A percentile compares a stretch with the other conserved stretches of the same genome.
Conservation (phyloP, 2,113 vertebrate species). For the Gymnobelideus leadbeateri region DNA sequence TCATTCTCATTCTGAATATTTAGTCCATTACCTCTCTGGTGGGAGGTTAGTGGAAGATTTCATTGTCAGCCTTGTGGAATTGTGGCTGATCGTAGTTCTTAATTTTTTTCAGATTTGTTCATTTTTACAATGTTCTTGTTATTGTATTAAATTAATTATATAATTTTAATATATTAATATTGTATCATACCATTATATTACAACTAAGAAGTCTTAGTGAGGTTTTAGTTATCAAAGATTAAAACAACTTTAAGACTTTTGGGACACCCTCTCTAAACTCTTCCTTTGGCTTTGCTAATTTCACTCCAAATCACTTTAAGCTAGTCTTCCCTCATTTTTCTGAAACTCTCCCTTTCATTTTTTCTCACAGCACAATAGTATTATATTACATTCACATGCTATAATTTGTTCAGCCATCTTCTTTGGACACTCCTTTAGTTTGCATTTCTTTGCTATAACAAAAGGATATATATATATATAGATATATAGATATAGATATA, state of each 20-base stretch:
- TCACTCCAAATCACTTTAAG: not conserved
- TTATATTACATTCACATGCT: not conserved
- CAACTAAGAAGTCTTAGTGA: not conserved
- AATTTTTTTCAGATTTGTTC: not conserved
- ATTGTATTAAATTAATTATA: not conserved
- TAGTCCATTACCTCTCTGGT: not conserved
- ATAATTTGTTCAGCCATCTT: not conserved
- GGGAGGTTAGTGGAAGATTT: not conserved
- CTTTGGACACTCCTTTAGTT: not conserved
- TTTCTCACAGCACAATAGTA: not conserved
- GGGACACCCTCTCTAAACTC: not conserved
- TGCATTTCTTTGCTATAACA: not conserved
- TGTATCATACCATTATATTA: not conserved
- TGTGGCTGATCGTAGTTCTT: not conserved
- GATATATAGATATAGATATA: too few species aligned
- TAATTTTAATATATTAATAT: not conserved
- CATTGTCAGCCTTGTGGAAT: not conserved
- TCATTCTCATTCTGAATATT: not conserved
- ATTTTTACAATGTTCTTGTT: not conserved
- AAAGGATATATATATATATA: not conserved
- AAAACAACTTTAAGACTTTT: not conserved
- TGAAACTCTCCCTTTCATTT: not conserved
- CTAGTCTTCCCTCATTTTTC: not conserved
- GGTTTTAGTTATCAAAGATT: not conserved
- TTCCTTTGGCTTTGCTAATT: not conserved